phyloP scores from a whole-genome alignment of 2,113 vertebrate species.

The Calyptommatus sinebrachiatus region DNA sequence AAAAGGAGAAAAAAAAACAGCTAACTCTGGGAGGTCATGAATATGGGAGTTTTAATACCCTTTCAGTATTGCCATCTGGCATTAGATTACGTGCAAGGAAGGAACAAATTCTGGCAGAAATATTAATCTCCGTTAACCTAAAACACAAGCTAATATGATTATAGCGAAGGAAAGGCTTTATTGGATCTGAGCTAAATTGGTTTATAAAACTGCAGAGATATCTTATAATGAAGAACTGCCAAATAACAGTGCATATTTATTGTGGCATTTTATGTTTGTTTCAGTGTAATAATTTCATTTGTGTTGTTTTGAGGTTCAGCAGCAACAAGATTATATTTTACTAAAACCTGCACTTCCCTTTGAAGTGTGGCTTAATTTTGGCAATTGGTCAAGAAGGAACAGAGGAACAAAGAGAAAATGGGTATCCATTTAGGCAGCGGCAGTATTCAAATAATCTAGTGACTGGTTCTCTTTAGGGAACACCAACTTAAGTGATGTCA shows the following conservation, averaged over 20 bases:
- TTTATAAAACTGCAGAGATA: slow-evolving; percentile 44
- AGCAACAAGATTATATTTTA: neutral
- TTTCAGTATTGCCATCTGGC: slow-evolving; percentile 59
- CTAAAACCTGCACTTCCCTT: neutral
- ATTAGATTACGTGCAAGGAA: slow-evolving; percentile 57
- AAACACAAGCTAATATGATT: slow-evolving; percentile 57
- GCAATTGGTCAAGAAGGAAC: neutral
- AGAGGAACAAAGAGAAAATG: neutral
- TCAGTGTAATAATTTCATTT: slow-evolving; percentile 5
- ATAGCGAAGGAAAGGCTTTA: slow-evolving; percentile 50
- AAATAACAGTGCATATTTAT: slow-evolving; percentile 17
- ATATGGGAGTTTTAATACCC: slow-evolving; percentile 55
- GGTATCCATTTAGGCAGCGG: no score
- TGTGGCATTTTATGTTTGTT: slow-evolving; percentile 8
- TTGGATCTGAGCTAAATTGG: slow-evolving; percentile 47
- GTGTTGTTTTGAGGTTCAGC: neutral
- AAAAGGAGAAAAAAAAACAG: slow-evolving; percentile 17
- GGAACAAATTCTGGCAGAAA: slow-evolving; percentile 62
- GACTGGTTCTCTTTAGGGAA: no score
- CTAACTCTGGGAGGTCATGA: slow-evolving; percentile 56
- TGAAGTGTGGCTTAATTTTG: neutral
- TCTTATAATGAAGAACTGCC: neutral
- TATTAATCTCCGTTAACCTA: slow-evolving; percentile 64
- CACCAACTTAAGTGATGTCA: no score
- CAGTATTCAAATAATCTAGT: no score